These are phyloP conservation scores for Falcunculus frontatus DNA, from an alignment of 2,113 vertebrate species.

Conservation along the genomic window DNA sequence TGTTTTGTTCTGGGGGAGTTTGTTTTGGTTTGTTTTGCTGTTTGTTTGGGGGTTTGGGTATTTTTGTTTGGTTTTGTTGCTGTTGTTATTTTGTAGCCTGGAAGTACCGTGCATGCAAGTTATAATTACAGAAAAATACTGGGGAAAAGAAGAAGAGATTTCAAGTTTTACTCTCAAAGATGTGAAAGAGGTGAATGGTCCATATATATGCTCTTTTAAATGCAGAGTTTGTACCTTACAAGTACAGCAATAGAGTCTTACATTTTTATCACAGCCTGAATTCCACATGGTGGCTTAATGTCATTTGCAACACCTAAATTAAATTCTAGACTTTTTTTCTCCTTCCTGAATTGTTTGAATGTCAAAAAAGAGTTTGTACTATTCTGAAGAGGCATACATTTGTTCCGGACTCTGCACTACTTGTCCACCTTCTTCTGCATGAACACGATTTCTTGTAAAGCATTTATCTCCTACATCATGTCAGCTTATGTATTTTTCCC, in stretches of 20 bases:
- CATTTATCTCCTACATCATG: background rate
- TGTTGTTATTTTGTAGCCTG: background rate
- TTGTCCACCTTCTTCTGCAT: background rate
- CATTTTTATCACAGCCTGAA: constrained; percentile 12
- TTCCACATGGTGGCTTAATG: constrained; percentile 50
- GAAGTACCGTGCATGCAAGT: background rate
- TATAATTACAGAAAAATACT: background rate
- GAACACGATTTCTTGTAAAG: background rate
- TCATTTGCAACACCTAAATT: constrained; percentile 65
- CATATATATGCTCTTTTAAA: background rate
- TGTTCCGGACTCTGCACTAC: background rate
- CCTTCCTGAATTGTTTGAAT: background rate
- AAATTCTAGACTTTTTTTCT: constrained; percentile 27
- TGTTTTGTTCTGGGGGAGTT: background rate
- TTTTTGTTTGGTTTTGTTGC: background rate
- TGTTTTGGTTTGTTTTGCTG: background rate
- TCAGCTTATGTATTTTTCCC: background rate
- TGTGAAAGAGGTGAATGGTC: background rate
- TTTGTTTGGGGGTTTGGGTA: background rate
- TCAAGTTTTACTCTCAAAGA: background rate
- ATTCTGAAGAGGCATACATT: background rate
- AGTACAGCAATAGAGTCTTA: background rate
- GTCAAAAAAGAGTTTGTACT: constrained; percentile 29
- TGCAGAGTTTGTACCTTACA: background rate
- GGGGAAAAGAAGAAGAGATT: background rate